phyloP scores from a whole-genome alignment of 1,140 invertebrate species.

The Oedothorax gibbosus region DNA sequence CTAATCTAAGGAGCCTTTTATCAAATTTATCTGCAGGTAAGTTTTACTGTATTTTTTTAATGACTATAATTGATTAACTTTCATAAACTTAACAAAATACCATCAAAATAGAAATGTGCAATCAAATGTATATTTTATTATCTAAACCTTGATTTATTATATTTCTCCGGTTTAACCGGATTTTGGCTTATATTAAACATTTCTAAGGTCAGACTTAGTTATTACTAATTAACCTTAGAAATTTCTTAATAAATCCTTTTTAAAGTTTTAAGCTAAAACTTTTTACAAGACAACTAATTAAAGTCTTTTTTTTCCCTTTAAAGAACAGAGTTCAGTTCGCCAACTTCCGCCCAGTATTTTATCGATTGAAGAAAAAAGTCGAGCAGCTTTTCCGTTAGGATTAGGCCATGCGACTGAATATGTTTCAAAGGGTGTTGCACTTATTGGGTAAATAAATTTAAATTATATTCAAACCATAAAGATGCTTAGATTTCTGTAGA shows the following conservation, averaged over 20 bases:
- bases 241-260: no score
- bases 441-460: conserved; percentile 79
- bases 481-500: neutral
- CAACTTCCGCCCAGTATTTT: conserved; percentile 84
- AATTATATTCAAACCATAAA: neutral
- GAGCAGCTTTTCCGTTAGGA: conserved; percentile 91
- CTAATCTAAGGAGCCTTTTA: conserved; percentile 64
- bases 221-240: no score
- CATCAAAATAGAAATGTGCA: no score
- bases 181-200: no score
- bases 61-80: no score
- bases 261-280: no score
- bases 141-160: neutral
- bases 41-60: conserved; percentile 38
- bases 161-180: neutral
- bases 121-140: no score
- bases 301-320: no score
- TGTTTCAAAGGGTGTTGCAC: conserved; percentile 78
- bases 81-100: no score
- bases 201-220: no score
- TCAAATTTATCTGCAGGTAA: conserved; percentile 48
- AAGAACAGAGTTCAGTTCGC: conserved; percentile 65
- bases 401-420: conserved; percentile 91
- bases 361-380: conserved; percentile 73
- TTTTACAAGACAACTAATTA: no score